Conservation (phyloP, 2,797 vertebrate species). For the Trachurus trachurus region DNA sequence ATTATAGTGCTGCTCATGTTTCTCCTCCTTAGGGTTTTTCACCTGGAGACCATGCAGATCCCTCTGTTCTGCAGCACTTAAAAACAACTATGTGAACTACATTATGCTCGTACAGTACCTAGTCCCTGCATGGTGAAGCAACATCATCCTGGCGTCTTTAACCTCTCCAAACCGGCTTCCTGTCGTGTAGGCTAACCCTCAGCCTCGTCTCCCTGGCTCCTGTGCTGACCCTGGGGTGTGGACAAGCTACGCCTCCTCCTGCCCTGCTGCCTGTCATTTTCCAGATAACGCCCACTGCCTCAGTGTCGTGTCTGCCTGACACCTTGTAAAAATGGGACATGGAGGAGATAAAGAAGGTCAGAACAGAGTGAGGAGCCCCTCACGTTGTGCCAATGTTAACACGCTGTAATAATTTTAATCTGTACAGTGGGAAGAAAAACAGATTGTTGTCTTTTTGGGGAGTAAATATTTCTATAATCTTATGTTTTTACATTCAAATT, state of each 20-base stretch:
- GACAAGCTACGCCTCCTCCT: constrained; percentile 52
- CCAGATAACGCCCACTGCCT: constrained; percentile 48
- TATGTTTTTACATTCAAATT: background rate
- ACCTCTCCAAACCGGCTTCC: constrained; percentile 24
- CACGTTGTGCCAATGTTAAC: background rate
- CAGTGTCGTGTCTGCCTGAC: constrained; percentile 53
- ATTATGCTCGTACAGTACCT: background rate
- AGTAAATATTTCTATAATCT: background rate
- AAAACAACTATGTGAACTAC: no score
- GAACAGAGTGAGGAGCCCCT: constrained; percentile 29
- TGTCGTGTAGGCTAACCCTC: constrained; percentile 20
- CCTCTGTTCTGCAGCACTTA: no score
- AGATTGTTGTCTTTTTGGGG: no score
- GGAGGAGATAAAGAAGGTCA: constrained; percentile 60
- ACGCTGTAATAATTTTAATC: background rate
- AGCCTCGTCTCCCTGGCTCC: background rate
- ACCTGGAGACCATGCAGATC: no score
- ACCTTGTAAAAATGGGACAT: constrained; percentile 60
- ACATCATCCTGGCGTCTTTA: background rate
- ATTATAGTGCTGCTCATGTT: no score
- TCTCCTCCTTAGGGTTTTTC: no score
- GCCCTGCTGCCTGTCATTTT: constrained; percentile 36
- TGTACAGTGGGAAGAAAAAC: background rate
- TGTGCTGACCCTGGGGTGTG: constrained; percentile 22
- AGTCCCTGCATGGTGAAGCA: background rate